These are phyloP conservation scores for Timandra comae DNA, from an alignment of 2,888 invertebrate species.

Conservation along the genomic window DNA sequence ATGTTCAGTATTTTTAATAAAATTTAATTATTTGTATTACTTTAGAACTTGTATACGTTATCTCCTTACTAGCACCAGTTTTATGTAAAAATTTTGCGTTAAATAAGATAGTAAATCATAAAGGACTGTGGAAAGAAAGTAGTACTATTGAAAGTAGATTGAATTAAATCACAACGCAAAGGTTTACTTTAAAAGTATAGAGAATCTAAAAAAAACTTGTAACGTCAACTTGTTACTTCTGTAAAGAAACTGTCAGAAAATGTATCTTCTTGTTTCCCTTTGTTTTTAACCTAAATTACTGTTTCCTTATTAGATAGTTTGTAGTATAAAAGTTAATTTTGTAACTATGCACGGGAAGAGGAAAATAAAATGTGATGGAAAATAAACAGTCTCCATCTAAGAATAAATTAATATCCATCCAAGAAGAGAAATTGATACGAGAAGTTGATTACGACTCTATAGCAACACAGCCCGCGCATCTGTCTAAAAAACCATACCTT, in stretches of 20 bases:
- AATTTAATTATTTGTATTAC: too few relatives aligned
- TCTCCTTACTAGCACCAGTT: too few relatives aligned
- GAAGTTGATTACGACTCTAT: slow-evolving; percentile 50
- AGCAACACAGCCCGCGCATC: slow-evolving; percentile 27
- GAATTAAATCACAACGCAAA: neutral
- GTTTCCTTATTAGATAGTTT: slow-evolving; percentile 29
- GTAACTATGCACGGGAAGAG: slow-evolving; percentile 62
- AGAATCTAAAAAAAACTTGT: slow-evolving; percentile 31
- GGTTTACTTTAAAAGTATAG: slow-evolving; percentile 1
- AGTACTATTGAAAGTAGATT: neutral
- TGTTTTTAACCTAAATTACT: slow-evolving; percentile 35
- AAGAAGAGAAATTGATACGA: slow-evolving; percentile 56
- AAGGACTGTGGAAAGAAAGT: too few relatives aligned
- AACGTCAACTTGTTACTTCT: slow-evolving; percentile 7
- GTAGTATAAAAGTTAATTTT: slow-evolving; percentile 27
- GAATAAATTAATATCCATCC: slow-evolving; percentile 55
- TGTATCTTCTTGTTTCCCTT: slow-evolving; percentile 32
- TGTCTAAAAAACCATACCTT: slow-evolving; percentile 39
- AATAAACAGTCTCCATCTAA: slow-evolving; percentile 62
- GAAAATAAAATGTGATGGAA: slow-evolving; percentile 72
- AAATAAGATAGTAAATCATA: too few relatives aligned
- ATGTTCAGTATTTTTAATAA: too few relatives aligned
- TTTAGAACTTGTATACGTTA: too few relatives aligned
- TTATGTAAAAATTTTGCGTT: too few relatives aligned
- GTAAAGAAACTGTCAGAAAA: slow-evolving; percentile 34